Evolutionary conservation across 2,888 invertebrate species (phyloP).

Genomic region (Trichacis sp.): DNA sequence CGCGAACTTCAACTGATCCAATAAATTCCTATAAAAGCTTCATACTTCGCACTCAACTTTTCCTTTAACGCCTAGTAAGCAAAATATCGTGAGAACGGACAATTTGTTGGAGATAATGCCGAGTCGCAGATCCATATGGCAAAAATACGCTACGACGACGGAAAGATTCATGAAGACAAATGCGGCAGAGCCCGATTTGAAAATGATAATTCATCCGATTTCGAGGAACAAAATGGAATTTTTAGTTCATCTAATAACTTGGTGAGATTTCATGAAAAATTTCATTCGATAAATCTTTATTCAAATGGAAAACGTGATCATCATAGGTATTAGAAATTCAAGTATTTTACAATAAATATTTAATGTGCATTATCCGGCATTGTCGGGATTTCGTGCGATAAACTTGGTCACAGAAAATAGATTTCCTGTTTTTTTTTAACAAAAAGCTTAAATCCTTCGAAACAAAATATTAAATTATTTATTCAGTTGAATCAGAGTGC

Average conservation of each 20-base stretch:
- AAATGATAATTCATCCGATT: conserved; percentile 9
- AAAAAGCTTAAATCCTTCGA: too few relatives aligned
- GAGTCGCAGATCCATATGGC: conserved; percentile 8
- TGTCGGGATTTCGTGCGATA: too few relatives aligned
- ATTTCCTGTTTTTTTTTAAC: too few relatives aligned
- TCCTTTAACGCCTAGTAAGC: conserved; percentile 19
- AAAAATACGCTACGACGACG: neutral
- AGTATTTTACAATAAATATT: too few relatives aligned
- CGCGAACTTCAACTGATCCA: conserved; percentile 21
- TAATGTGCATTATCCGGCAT: too few relatives aligned
- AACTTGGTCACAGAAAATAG: too few relatives aligned
- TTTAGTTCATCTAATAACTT: neutral
- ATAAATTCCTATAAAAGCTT: conserved; percentile 22
- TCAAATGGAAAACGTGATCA: too few relatives aligned
- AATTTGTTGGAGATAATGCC: conserved; percentile 18
- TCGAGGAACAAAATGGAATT: neutral
- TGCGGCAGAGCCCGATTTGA: conserved; percentile 14
- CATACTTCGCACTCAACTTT: conserved; percentile 20
- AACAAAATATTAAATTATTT: too few relatives aligned
- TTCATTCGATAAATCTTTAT: neutral
- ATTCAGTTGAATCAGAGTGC: too few relatives aligned
- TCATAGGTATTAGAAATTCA: too few relatives aligned
- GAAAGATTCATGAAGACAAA: conserved; percentile 15
- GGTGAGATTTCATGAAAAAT: neutral
- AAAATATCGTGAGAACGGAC: conserved; percentile 23